phyloP scores from a whole-genome alignment of 2,888 invertebrate genomes.

The Clunio marinus region DNA sequence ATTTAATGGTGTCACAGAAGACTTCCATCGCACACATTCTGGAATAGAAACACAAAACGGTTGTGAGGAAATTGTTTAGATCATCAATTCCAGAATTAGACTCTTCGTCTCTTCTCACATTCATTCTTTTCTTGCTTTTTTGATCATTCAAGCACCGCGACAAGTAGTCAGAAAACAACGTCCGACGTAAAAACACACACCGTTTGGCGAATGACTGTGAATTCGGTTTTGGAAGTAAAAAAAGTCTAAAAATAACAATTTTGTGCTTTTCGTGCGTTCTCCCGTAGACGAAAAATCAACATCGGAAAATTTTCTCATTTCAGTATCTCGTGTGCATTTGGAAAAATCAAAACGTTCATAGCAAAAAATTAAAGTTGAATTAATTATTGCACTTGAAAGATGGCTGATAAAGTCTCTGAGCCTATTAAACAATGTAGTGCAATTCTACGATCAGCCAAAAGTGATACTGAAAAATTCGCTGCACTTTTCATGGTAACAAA shows the following conservation, averaged over 20 bases:
- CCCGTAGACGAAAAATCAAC: background rate
- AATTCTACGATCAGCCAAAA: constrained; percentile 71
- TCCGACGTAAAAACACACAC: background rate
- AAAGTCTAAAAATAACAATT: constrained; percentile 32
- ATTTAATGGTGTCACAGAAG: too few relatives aligned
- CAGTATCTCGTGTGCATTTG: constrained; percentile 26
- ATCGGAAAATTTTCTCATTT: background rate
- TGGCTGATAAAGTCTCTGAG: constrained; percentile 61
- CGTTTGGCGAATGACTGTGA: background rate
- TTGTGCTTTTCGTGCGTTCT: background rate
- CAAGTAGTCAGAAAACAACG: background rate
- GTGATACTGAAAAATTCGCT: constrained; percentile 88
- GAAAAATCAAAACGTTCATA: background rate
- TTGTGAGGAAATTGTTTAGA: background rate
- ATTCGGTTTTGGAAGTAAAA: constrained; percentile 22
- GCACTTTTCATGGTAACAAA: constrained; percentile 89
- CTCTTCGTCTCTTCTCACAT: background rate
- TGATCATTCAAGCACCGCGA: background rate
- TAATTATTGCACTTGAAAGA: constrained; percentile 10
- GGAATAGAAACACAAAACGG: background rate
- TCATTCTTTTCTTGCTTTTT: background rate
- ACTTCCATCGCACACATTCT: too few relatives aligned
- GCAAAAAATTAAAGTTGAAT: background rate
- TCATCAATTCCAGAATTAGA: constrained; percentile 12
- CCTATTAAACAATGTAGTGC: constrained; percentile 79